These are phyloP conservation scores for Zoanthus sociatus DNA, from an alignment of 92 coral and sea anemone genomes.

Conservation along the genomic window DNA sequence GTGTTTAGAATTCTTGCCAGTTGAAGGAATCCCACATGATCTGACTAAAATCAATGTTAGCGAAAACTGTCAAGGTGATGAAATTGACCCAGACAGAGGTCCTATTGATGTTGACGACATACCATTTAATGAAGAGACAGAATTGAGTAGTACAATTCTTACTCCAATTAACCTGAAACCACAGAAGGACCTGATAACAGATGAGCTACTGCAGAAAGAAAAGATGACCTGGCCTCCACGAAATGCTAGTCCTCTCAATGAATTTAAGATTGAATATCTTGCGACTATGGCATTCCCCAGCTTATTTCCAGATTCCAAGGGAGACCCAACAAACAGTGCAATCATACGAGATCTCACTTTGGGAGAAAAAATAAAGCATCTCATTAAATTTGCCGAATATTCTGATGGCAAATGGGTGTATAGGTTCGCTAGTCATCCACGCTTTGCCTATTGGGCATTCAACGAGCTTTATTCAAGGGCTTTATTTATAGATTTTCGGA, in stretches of 20 bases:
- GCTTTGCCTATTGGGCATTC: constrained; percentile 69
- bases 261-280: neutral
- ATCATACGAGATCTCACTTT: constrained; percentile 48
- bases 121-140: constrained; percentile 45
- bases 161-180: neutral
- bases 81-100: constrained; percentile 19
- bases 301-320: constrained; percentile 47
- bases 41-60: constrained; percentile 6
- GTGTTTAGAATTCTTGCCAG: constrained; percentile 24
- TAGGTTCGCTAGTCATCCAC: constrained; percentile 67
- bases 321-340: constrained; percentile 60
- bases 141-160: constrained; percentile 39
- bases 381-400: constrained; percentile 60
- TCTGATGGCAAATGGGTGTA: constrained; percentile 56
- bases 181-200: neutral
- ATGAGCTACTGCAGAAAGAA: neutral
- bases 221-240: neutral
- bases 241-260: neutral
- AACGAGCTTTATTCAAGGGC: no score
- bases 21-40: constrained; percentile 14
- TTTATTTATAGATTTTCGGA: no score
- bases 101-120: constrained; percentile 45
- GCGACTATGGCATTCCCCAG: neutral
- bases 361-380: constrained; percentile 54
- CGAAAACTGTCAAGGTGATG: neutral